Base-by-base conservation (phyloP, 2,888 invertebrate genomes). In the Listrodromus nycthemerus region DNA sequence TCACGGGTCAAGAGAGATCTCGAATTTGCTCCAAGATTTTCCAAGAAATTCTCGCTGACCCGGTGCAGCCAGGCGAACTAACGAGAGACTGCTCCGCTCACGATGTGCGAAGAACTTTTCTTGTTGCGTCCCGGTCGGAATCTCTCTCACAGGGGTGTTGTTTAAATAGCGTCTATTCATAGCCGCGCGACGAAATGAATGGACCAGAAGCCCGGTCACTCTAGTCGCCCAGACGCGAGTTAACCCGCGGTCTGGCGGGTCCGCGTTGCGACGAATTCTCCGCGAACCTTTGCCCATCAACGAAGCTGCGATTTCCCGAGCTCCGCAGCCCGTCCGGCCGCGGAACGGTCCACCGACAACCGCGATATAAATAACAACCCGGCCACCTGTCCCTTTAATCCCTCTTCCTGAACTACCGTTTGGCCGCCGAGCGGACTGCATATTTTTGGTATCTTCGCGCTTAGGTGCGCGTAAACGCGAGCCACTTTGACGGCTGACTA, bases 101-200 rank as follows among this genome's bases (percentile, higher is more conserved):
- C 27, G 63, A 45, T 55, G 48, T 67, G 33, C 37, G 58, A 33
- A 61, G 55, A 67, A 41, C 4, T 33, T 19, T 19, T 41, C 37
- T 52, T 76, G 81, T 69, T 50, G 70, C 19, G 75, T 48, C 21
- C 37, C 30, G 24, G 50, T 61, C 52, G 6, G 41, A n/a, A 45
- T 45, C 41, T 7, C 45, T 19, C 41, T 33, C 37, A 86, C 78
- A 71, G 79, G 55, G 61, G 82, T 85, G 87, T 90, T 88, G 89
- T 90, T 89, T 89, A 89, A 91, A 91, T 91, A 91, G 90, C 90
- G 86, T 88, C 91, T 91, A 91, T 91, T 91, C 91, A 91, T 91
- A 91, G 90, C 86, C 75, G 80, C 87, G 87, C 81, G 85, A 81
- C 89, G 87, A 88, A 90, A 89, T 90, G 90, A 90, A 90, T 91